A percentile compares a stretch with the other conserved stretches of the same genome.
Conservation (phyloP, 92 coral and sea anemone species). For the Zoanthus gigantus region DNA sequence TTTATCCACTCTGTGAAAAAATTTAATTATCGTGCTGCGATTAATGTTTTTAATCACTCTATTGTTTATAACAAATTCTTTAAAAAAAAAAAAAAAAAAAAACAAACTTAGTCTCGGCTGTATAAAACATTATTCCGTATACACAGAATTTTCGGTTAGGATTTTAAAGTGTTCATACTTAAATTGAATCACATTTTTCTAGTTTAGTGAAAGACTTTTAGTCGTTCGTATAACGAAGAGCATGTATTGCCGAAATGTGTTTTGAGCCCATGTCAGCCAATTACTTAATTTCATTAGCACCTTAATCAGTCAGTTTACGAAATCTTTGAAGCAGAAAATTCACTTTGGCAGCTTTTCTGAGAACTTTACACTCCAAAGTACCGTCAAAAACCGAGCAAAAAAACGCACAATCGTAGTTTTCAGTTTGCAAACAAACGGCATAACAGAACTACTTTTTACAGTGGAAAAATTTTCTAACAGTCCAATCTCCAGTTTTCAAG, state of each 20-base stretch:
- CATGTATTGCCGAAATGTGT: slow-evolving; percentile 25
- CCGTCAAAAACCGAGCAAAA: slow-evolving; percentile 17
- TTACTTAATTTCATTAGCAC: slow-evolving; percentile 52
- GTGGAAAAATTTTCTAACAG: background rate
- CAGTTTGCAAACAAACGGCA: slow-evolving; percentile 17
- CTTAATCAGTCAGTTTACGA: slow-evolving; percentile 17
- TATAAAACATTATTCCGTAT: no score
- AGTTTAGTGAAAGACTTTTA: slow-evolving; percentile 2
- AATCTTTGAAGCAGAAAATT: background rate
- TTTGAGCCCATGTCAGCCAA: slow-evolving; percentile 34
- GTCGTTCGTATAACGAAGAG: slow-evolving; percentile 21
- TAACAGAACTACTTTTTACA: background rate
- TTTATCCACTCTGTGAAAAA: background rate
- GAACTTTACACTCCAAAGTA: slow-evolving; percentile 36
- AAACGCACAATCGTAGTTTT: background rate
- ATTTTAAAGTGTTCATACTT: background rate
- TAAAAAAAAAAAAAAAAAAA: no score
- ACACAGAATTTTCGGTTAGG: background rate
- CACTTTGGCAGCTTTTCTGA: slow-evolving; percentile 47
- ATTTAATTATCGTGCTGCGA: background rate
- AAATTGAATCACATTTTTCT: background rate
- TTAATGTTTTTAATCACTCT: no score
- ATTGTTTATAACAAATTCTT: background rate
- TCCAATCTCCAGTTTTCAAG: background rate
- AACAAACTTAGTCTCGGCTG: no score